These are phyloP conservation scores for Athrips mouffetella DNA, from an alignment of 2,888 invertebrate species.

Conservation along the genomic window DNA sequence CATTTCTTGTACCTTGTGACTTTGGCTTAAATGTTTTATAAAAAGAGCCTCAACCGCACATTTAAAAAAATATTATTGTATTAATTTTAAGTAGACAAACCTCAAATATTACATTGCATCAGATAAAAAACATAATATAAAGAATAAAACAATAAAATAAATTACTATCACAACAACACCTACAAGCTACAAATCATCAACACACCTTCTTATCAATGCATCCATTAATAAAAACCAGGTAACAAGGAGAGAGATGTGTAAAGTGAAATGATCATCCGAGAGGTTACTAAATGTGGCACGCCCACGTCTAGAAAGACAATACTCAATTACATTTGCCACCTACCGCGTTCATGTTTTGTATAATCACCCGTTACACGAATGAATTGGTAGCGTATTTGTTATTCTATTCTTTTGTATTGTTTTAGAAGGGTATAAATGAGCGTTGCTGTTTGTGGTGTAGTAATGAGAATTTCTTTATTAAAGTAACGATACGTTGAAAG, in stretches of 20 bases:
- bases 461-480: too few species aligned
- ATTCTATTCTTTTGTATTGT: constrained; percentile 19
- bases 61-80: too few species aligned
- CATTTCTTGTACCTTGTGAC: too few species aligned
- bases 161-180: constrained; percentile 13
- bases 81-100: not conserved
- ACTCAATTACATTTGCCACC: constrained; percentile 62
- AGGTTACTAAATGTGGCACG: constrained; percentile 32
- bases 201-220: constrained; percentile 37
- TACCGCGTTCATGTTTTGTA: constrained; percentile 42
- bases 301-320: constrained; percentile 61
- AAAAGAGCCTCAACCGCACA: too few species aligned
- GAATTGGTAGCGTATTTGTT: constrained; percentile 22
- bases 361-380: constrained; percentile 27
- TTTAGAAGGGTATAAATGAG: constrained; percentile 9
- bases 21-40: too few species aligned
- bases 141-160: not conserved
- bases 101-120: too few species aligned
- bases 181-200: constrained; percentile 36
- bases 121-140: not conserved
- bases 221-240: constrained; percentile 42
- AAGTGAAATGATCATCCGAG: constrained; percentile 34
- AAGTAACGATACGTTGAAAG: too few species aligned
- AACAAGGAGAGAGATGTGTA: constrained; percentile 38
- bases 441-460: constrained; percentile 11